Evolutionary conservation across 92 coral and sea anemone genomes (phyloP).

Genomic region (Palythoa heliodiscus): DNA sequence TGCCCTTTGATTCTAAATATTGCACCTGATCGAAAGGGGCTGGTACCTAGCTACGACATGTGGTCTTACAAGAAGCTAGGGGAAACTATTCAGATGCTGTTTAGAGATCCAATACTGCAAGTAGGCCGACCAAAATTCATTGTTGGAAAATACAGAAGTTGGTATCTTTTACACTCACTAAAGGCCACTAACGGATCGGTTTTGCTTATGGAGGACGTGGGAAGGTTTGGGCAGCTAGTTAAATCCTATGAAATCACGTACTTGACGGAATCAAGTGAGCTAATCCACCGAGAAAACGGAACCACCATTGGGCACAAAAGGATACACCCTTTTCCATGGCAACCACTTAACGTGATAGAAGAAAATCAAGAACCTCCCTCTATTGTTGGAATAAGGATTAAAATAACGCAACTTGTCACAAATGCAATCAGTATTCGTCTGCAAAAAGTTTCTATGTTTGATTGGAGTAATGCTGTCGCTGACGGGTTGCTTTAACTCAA

Average conservation of each 20-base stretch:
- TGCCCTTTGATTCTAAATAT: conserved; percentile 74
- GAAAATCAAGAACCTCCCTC: conserved; percentile 16
- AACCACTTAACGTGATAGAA: neutral
- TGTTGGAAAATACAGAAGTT: conserved; percentile 41
- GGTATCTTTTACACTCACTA: conserved; percentile 33
- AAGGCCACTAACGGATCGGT: conserved; percentile 60
- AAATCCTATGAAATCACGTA: conserved; percentile 54
- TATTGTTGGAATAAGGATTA: conserved; percentile 54
- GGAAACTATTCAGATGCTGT: conserved; percentile 61
- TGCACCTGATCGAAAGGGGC: conserved; percentile 74
- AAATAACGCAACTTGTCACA: conserved; percentile 58
- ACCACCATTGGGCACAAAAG: conserved; percentile 79
- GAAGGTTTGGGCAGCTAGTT: conserved; percentile 61
- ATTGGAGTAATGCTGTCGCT: conserved; percentile 66
- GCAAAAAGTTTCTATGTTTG: conserved; percentile 66
- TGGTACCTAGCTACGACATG: conserved; percentile 70
- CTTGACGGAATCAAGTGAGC: conserved; percentile 36
- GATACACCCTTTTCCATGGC: conserved; percentile 72
- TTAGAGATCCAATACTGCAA: conserved; percentile 55
- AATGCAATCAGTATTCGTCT: conserved; percentile 36
- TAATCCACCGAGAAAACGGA: conserved; percentile 41
- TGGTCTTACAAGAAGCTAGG: conserved; percentile 63
- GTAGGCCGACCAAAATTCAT: conserved; percentile 45
- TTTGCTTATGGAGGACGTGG: conserved; percentile 76
- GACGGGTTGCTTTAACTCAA: conserved; percentile 22